These are phyloP conservation scores for Caenorhabditis sp. DNA, from an alignment of 2,888 invertebrate genomes.

Conservation along the genomic window DNA sequence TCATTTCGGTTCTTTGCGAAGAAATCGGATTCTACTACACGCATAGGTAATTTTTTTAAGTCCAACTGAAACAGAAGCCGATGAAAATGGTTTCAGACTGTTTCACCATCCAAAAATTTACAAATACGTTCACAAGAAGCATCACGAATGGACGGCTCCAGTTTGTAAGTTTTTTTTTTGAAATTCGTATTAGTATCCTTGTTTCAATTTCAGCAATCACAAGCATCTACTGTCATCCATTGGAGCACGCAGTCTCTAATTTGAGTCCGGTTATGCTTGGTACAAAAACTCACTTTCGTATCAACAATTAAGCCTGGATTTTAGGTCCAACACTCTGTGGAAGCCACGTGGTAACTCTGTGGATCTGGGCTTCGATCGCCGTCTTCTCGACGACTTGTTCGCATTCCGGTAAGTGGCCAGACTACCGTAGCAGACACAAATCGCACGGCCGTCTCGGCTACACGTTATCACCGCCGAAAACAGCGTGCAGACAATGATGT, in stretches of 20 bases:
- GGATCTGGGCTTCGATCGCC: conserved; percentile 86
- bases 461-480: conserved; percentile 10
- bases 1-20: conserved; percentile 86
- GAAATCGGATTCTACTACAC: conserved; percentile 90
- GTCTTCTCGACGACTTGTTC: conserved; percentile 87
- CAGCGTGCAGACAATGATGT: background rate
- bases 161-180: conserved; percentile 82
- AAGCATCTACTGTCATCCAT: conserved; percentile 69
- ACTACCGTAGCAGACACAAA: background rate
- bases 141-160: conserved; percentile 91
- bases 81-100: conserved; percentile 83
- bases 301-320: no score
- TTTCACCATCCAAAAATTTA: conserved; percentile 86
- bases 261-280: conserved; percentile 85
- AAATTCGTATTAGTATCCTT: background rate
- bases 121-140: conserved; percentile 88
- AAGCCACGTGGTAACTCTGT: conserved; percentile 84
- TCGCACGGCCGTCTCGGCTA: background rate
- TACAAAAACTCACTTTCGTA: conserved; percentile 3
- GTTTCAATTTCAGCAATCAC: conserved; percentile 62
- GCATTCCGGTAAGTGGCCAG: conserved; percentile 83
- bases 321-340: conserved; percentile 83
- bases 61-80: no score
- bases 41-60: no score
- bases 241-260: conserved; percentile 83